A percentile compares a stretch with the other conserved stretches of the same genome.
Conservation (phyloP, 2,113 vertebrate species). For the Narcine bancroftii region DNA sequence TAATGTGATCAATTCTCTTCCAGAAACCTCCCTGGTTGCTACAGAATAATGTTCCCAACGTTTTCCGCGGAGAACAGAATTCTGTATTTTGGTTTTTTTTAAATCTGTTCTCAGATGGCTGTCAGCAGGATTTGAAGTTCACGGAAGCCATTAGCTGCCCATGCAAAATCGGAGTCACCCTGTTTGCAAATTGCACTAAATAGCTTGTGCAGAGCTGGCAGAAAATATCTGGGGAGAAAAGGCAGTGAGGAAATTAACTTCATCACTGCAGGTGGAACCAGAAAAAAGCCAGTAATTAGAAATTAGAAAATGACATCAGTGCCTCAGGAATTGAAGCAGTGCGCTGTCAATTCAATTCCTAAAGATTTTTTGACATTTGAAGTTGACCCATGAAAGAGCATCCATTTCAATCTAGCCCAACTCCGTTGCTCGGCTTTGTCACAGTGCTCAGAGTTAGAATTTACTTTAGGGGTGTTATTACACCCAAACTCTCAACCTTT, state of each 20-base stretch:
- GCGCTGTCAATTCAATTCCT: too few relatives aligned
- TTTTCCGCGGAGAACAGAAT: neutral
- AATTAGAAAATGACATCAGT: neutral
- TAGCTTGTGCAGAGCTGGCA: neutral
- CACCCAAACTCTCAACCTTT: too few relatives aligned
- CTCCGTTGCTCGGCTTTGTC: too few relatives aligned
- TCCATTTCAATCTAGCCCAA: too few relatives aligned
- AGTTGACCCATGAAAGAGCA: too few relatives aligned
- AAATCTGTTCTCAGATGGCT: neutral
- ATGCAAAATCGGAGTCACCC: neutral
- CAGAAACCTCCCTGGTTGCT: too few relatives aligned
- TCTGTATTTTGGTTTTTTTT: neutral
- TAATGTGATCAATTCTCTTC: too few relatives aligned
- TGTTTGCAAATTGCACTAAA: neutral
- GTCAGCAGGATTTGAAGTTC: neutral
- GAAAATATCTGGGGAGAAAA: neutral
- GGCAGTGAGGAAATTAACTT: constrained; percentile 1
- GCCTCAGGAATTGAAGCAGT: neutral
- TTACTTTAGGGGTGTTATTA: too few relatives aligned
- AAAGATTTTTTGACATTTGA: too few relatives aligned
- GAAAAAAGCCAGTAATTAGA: neutral
- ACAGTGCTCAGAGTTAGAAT: too few relatives aligned
- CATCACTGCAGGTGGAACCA: neutral
- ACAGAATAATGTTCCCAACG: too few relatives aligned
- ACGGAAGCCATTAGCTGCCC: neutral